Evolutionary conservation across 2,113 vertebrate genomes (phyloP).

Genomic region (Scophthalmus maximus): DNA sequence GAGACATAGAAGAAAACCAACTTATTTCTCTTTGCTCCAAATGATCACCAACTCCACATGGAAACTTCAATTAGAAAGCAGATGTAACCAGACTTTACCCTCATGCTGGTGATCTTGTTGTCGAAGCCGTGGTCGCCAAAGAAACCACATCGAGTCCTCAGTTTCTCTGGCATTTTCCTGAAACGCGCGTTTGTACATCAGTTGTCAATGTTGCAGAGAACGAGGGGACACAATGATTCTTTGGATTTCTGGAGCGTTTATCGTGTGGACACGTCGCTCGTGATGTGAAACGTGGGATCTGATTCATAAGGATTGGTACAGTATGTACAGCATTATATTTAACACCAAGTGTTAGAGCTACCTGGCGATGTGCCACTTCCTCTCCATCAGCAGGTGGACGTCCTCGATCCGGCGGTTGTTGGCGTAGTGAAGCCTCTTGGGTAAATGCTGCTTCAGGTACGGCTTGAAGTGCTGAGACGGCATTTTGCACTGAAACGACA

Average conservation of each 20-base stretch:
- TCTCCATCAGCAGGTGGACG: slow-evolving; percentile 94
- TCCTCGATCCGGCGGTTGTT: slow-evolving; percentile 97
- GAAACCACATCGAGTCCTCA: slow-evolving; percentile 88
- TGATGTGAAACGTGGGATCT: too few relatives aligned
- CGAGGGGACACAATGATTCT: too few relatives aligned
- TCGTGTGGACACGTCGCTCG: too few relatives aligned
- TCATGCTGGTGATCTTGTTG: slow-evolving; percentile 98
- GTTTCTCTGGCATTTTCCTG: slow-evolving; percentile 89
- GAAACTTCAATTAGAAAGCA: not conserved
- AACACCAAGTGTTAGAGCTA: slow-evolving; percentile 46
- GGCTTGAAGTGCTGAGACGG: slow-evolving; percentile 96
- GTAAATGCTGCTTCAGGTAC: slow-evolving; percentile 95
- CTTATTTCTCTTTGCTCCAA: too few relatives aligned
- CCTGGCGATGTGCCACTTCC: slow-evolving; percentile 95
- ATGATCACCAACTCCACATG: not conserved
- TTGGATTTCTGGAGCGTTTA: too few relatives aligned
- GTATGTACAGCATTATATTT: too few relatives aligned
- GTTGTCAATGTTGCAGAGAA: too few relatives aligned
- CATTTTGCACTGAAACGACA: slow-evolving; percentile 90
- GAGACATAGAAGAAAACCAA: not conserved
- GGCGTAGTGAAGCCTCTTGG: slow-evolving; percentile 96
- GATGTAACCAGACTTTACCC: slow-evolving; percentile 79
- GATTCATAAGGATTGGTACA: too few relatives aligned
- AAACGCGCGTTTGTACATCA: slow-evolving; percentile 15
- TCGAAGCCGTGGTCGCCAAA: slow-evolving; percentile 98